phyloP scores from a whole-genome alignment of 2,888 invertebrate species.

The Ephialtes manifestator region DNA sequence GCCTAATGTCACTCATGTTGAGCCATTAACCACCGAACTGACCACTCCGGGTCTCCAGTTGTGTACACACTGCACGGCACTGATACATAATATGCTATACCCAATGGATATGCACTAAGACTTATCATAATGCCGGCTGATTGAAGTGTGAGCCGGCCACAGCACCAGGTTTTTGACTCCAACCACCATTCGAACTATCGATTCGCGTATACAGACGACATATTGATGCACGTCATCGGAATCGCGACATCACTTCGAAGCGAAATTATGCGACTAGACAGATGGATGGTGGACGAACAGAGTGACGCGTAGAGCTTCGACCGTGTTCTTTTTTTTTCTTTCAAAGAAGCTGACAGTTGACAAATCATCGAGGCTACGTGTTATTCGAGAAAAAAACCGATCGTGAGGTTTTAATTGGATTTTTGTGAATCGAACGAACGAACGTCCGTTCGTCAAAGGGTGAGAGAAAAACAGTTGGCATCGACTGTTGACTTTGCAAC shows the following conservation, averaged over 20 bases:
- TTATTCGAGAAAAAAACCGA: not conserved
- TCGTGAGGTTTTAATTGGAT: slow-evolving; percentile 46
- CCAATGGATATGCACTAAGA: not conserved
- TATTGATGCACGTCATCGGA: too few relatives aligned
- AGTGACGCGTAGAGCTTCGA: not conserved
- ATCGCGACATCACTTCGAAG: not conserved
- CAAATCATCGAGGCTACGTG: slow-evolving; percentile 38
- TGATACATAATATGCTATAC: not conserved
- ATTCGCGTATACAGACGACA: not conserved
- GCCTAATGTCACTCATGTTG: not conserved
- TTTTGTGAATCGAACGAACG: slow-evolving; percentile 26
- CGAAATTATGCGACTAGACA: not conserved
- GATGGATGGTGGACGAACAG: not conserved
- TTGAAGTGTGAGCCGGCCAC: not conserved
- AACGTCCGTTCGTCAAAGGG: slow-evolving; percentile 16
- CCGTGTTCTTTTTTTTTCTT: not conserved
- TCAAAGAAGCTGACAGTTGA: not conserved
- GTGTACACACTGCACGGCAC: not conserved
- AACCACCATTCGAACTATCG: not conserved
- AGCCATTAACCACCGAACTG: not conserved
- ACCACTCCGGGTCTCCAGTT: not conserved
- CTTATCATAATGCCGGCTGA: not conserved
- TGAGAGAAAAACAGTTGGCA: too few relatives aligned
- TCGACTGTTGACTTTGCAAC: not conserved
- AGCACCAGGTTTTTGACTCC: not conserved